Evolutionary conservation across 2,797 vertebrate genomes (phyloP), one percentile per base, ranked within the genome.

Genomic region (Poeciliopsis gracilis): DNA sequence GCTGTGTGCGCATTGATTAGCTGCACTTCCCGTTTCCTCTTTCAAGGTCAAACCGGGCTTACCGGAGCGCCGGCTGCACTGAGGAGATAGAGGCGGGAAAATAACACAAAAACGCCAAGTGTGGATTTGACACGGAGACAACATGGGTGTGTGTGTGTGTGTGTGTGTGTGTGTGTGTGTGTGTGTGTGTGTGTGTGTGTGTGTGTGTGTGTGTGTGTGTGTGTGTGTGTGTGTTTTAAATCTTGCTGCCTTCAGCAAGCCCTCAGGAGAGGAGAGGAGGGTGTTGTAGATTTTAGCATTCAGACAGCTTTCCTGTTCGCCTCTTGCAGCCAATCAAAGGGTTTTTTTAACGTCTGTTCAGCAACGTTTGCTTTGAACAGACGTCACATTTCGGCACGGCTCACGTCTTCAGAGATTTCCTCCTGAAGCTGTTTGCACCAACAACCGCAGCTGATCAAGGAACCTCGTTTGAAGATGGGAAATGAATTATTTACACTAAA

Each of bases 31-130:
- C 8, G 89, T 74, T 90, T 78, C 81, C 81, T 82, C 86, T 90
- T 88, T 92, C 89, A 93, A 92, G 90, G 88, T 92, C 90, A 91
- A 86, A 84, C 82, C 28, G 67, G 5, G 91, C 83, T 91, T 82
- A 91, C 89, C 77, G 78, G 18, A 87, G 90, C 82, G 49, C 75
- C 80, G 67, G 85, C 92, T 92, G 90, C 80, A 80, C 15, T 0
- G 38, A 74, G 30, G 73, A 92, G 91, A 92, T 91, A 91, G 72
- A 78, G 59, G 38, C 30, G 49, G 0, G 28, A 51, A 53, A 51
- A 30, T 23, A 23, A 43, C 38, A 6, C 18, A 69, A 70, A 49
- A 59, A n/a, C 61, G 45, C 41, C 20, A 18, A 69, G 46, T 41
- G 74, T 76, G 73, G 73, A 16, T 79, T 77, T 86, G 41, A 73